Percentiles rank a stretch among this genome's conserved stretches.
These are phyloP conservation scores for Mythimna ferrago DNA, from an alignment of 2,888 invertebrate genomes.

Conservation along the genomic window DNA sequence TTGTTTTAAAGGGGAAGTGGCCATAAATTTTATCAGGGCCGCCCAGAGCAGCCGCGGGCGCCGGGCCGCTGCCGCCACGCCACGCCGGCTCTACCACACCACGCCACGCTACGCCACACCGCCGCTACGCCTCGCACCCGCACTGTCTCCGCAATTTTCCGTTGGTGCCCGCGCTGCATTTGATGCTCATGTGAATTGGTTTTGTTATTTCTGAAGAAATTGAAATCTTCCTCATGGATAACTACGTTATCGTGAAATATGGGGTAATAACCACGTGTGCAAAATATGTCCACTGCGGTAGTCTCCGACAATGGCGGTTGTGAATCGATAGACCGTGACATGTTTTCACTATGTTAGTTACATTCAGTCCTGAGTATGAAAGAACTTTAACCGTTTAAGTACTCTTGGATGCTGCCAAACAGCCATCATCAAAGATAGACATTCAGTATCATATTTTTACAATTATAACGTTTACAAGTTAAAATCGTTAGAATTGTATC, in stretches of 20 bases:
- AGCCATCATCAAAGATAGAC: not conserved
- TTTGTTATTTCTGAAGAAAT: slow-evolving; percentile 79
- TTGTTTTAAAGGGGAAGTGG: slow-evolving; percentile 91
- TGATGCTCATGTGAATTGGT: slow-evolving; percentile 82
- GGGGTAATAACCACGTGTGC: slow-evolving; percentile 58
- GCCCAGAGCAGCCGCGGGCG: slow-evolving; percentile 82
- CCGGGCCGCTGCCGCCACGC: slow-evolving; percentile 70
- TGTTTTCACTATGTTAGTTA: slow-evolving; percentile 36
- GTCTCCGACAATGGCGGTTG: slow-evolving; percentile 41
- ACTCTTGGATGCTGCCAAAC: slow-evolving; percentile 2
- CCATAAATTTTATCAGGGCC: slow-evolving; percentile 91
- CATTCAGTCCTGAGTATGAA: slow-evolving; percentile 17
- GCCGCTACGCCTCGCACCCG: slow-evolving; percentile 64
- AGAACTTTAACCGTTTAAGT: not conserved
- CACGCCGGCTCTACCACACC: slow-evolving; percentile 65
- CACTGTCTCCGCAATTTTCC: slow-evolving; percentile 86
- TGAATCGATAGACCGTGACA: slow-evolving; percentile 51
- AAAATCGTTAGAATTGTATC: not conserved
- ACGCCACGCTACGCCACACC: slow-evolving; percentile 63
- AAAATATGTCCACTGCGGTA: slow-evolving; percentile 58
- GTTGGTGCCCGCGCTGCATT: slow-evolving; percentile 81
- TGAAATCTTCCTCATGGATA: slow-evolving; percentile 75
- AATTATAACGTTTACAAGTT: not conserved
- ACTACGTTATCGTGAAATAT: slow-evolving; percentile 65
- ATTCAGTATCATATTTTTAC: not conserved